These are phyloP conservation scores for Lucinisca nassula DNA, from an alignment of 2,888 invertebrate species.

Conservation along the genomic window DNA sequence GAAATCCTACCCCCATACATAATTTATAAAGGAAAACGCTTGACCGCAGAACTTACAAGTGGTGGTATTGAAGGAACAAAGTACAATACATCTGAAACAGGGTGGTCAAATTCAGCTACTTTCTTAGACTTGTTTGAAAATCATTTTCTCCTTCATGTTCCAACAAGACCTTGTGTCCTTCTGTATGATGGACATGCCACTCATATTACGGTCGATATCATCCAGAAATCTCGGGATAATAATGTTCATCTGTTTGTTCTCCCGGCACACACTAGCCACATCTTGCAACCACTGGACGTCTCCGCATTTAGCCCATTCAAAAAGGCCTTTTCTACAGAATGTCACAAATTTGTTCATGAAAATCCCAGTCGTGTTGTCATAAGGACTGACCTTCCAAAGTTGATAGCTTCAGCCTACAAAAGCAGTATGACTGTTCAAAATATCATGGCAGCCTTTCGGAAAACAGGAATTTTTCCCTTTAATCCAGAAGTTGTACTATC, in stretches of 20 bases:
- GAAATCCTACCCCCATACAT: slow-evolving; percentile 40
- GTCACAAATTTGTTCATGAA: not conserved
- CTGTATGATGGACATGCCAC: slow-evolving; percentile 45
- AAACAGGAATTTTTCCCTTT: not conserved
- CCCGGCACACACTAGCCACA: slow-evolving; percentile 25
- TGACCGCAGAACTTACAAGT: slow-evolving; percentile 6
- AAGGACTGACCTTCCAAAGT: not conserved
- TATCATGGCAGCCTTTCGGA: not conserved
- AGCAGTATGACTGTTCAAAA: not conserved
- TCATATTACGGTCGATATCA: slow-evolving; percentile 31
- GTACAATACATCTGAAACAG: not conserved
- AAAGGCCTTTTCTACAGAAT: not conserved
- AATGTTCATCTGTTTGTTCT: slow-evolving; percentile 26
- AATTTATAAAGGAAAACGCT: slow-evolving; percentile 33
- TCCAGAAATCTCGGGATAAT: slow-evolving; percentile 9
- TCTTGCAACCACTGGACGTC: slow-evolving; percentile 13
- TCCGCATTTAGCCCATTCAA: slow-evolving; percentile 28
- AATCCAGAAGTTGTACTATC: not conserved
- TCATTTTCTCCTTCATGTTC: slow-evolving; percentile 29
- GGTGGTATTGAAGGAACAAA: slow-evolving; percentile 17
- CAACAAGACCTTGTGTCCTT: slow-evolving; percentile 25
- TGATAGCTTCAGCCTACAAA: not conserved
- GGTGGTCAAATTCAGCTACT: not conserved
- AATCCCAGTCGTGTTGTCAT: not conserved
- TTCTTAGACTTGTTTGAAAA: slow-evolving; percentile 41